A percentile compares a stretch with the other conserved stretches of the same genome.
Evolutionary conservation across 2,888 invertebrate genomes (phyloP).

Genomic region (Horisme vitalbata): DNA sequence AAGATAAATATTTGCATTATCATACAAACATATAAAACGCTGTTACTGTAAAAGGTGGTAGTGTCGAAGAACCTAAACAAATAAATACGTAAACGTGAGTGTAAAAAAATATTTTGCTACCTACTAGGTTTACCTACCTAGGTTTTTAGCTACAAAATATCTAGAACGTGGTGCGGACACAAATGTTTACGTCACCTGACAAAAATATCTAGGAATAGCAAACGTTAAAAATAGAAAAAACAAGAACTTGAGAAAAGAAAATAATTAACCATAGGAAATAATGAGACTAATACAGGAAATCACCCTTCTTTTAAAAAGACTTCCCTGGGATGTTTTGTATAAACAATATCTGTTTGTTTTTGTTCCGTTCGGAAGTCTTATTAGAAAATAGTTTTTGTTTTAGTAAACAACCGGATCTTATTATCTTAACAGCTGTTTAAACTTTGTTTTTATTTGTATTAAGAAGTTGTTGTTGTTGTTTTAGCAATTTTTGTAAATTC

Average conservation of each 20-base stretch:
- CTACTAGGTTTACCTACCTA: too few relatives aligned
- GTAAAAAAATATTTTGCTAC: too few relatives aligned
- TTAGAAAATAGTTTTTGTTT: constrained; percentile 14
- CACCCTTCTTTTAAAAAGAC: constrained; percentile 24
- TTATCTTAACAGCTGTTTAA: constrained; percentile 1
- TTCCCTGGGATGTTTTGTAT: constrained; percentile 27
- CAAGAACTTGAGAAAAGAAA: constrained; percentile 10
- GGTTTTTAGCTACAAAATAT: too few relatives aligned
- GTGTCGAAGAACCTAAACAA: too few relatives aligned
- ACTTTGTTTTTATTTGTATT: background rate
- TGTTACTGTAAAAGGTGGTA: too few relatives aligned
- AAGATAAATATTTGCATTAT: too few relatives aligned
- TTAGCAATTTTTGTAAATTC: background rate
- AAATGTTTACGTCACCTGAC: constrained; percentile 7
- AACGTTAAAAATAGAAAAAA: constrained; percentile 2
- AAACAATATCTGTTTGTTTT: constrained; percentile 28
- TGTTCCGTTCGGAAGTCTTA: constrained; percentile 16
- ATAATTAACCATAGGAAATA: constrained; percentile 22
- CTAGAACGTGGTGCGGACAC: background rate
- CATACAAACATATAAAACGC: too few relatives aligned
- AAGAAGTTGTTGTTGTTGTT: background rate
- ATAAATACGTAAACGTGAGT: too few relatives aligned
- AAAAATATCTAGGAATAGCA: background rate
- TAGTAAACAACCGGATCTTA: background rate
- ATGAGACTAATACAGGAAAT: constrained; percentile 32